Evolutionary conservation across 2,888 invertebrate species (phyloP), one percentile per base, ranked within the genome.

Genomic region (Lycaena phlaeas): DNA sequence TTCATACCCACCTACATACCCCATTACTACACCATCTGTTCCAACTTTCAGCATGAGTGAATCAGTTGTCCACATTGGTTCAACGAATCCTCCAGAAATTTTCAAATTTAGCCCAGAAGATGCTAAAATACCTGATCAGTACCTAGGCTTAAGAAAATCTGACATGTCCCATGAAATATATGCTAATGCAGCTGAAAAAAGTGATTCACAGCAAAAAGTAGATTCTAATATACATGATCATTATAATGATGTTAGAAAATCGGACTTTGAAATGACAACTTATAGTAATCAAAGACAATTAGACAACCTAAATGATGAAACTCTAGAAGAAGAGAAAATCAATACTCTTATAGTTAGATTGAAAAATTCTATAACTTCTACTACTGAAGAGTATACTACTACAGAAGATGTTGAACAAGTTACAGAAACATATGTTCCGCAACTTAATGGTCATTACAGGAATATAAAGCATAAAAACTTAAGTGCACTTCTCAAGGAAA

Each of bases 401-500:
- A 42, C 37, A 37, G 49, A 47, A 18, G 31, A 43, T 17, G 18
- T 40, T 7, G 43, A 48, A 37, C 30, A 42, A 6, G 60, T 57
- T 26, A 46, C 50, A 15, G 58, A 59, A 44, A 74, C 70, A 1
- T 77, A 75, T 38, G 72, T 76, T 12, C 79, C 78, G 2, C 78
- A 73, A 55, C 70, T 74, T 36, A 84, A 82, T 46, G 78, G 82
- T 7, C 84, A 82, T 51, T 76, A 78, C 34, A 65, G 79, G 54
- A 74, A 63, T 46, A 53, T 68, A 9, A 65, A 64, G 44, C 61
- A 61, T 45, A 69, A 70, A 45, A 63, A 55, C 26, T 54, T 69
- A 30, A 64, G 61, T 34, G 54, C 51, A 27, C 57, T 63, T 45
- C 43, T 68, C 7, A 59, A 61, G 40, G 56, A 57, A 17, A 67